These are phyloP conservation scores for Triops longicaudatus DNA, from an alignment of 1,140 invertebrate genomes.

Conservation along the genomic window DNA sequence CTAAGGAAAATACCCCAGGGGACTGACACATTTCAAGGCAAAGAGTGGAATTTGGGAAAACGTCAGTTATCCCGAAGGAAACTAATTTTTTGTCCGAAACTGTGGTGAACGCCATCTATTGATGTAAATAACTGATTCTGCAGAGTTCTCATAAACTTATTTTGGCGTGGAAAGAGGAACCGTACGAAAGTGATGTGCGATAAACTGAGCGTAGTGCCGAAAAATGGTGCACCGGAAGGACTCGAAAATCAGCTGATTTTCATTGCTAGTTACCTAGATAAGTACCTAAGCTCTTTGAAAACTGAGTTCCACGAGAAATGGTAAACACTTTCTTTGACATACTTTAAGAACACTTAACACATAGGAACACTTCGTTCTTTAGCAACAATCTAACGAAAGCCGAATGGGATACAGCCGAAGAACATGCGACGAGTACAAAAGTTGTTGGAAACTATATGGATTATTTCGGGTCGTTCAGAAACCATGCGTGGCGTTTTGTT, in stretches of 20 bases:
- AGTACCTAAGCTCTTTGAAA: neutral
- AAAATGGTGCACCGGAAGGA: neutral
- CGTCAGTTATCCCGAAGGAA: too few relatives aligned
- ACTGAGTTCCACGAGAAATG: neutral
- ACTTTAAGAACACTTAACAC: too few relatives aligned
- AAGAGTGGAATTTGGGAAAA: too few relatives aligned
- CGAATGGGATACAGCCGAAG: constrained; percentile 8
- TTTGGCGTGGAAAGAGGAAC: too few relatives aligned
- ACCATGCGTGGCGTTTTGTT: neutral
- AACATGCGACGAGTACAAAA: neutral
- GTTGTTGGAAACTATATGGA: constrained; percentile 2
- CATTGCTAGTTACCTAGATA: neutral
- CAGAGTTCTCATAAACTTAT: too few relatives aligned
- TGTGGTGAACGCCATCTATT: too few relatives aligned
- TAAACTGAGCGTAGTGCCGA: neutral
- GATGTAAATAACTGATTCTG: too few relatives aligned
- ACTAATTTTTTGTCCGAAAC: too few relatives aligned
- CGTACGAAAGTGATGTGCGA: too few relatives aligned
- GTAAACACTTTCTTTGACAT: neutral
- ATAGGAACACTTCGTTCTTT: neutral
- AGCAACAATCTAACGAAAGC: constrained; percentile 17
- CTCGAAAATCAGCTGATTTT: neutral
- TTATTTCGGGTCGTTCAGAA: neutral
- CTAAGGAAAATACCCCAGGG: too few relatives aligned
- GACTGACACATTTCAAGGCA: too few relatives aligned